Conservation (phyloP, 2,797 vertebrate genomes). For the Zalophus californianus region DNA sequence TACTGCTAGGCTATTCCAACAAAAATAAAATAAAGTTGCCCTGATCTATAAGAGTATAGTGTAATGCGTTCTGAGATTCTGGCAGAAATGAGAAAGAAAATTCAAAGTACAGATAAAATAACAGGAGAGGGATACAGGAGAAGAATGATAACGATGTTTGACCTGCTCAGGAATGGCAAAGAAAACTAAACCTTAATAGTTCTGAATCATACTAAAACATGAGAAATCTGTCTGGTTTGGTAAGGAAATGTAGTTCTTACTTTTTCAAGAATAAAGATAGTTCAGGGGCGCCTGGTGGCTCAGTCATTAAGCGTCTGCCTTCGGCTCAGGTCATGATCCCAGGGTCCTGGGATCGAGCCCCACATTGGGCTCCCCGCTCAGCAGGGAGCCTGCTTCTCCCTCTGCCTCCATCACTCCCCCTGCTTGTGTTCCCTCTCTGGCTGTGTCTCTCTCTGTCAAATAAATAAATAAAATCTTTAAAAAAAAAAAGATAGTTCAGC, state of each 20-base stretch:
- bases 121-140: neutral
- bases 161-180: neutral
- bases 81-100: neutral
- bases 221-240: neutral
- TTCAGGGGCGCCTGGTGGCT: neutral
- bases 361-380: no score
- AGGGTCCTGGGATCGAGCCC: no score
- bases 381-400: no score
- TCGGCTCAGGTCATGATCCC: no score
- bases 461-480: no score
- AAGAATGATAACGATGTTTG: neutral
- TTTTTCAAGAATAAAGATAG: neutral
- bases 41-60: neutral
- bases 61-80: neutral
- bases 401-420: no score
- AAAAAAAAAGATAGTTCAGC: neutral
- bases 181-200: neutral
- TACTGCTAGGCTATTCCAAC: neutral
- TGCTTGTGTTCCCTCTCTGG: no score
- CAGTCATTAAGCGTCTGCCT: no score
- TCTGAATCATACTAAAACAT: neutral
- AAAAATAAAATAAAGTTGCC: constrained; percentile 27
- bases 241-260: neutral
- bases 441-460: no score
- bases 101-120: constrained; percentile 19